Evolutionary conservation across 2,113 vertebrate genomes (phyloP), one percentile per base, ranked within the genome.

Genomic region (Gasterosteus aculeatus): DNA sequence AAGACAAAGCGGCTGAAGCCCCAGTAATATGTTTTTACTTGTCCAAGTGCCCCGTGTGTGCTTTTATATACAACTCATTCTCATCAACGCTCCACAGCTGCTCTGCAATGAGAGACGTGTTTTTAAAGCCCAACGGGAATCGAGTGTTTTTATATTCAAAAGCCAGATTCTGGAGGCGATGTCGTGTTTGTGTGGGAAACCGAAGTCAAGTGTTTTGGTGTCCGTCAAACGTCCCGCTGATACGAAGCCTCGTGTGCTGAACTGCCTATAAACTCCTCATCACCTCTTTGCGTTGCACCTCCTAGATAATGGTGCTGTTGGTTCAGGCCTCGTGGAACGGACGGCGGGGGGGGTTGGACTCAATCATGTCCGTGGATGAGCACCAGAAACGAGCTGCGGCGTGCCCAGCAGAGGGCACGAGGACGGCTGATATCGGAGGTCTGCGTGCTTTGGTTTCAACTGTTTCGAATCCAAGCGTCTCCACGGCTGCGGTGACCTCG

Each of bases 111-210:
- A 49, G 31, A 18, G 33, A 10, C 16, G 15, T 26, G 22, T 31
- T 12, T 26, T 60, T 56, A 41, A 65, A 42, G 47, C 53, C 72
- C 3, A 11, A 41, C 56, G 49, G 6, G 26, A 69, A 68, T 58
- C 46, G 67, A 81, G 58, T 59, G 67, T 5, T 58, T 44, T 71
- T 22, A 33, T 33, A 66, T 77, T 77, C 11, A 22, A 51, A 68
- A 16, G 3, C 19, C 42, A 10, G 10, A 41, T 19, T 58, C 39
- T 26, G 4, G 19, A 0, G 18, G 10, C 10, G n/a, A 3, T 41
- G 7, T 31, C 5, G 16, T 33, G 46, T 61, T 10, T 60, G n/a
- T 60, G 22, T 3, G 1, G 11, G 35, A 54, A 44, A 8, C 39
- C 38, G 39, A 70, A 22, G n/a, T 41, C 3, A 19, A 2, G 3